A percentile compares a stretch with the other conserved stretches of the same genome.
phyloP scores from a whole-genome alignment of 64 coral and sea anemone species.

The Platygyra sinensis region DNA sequence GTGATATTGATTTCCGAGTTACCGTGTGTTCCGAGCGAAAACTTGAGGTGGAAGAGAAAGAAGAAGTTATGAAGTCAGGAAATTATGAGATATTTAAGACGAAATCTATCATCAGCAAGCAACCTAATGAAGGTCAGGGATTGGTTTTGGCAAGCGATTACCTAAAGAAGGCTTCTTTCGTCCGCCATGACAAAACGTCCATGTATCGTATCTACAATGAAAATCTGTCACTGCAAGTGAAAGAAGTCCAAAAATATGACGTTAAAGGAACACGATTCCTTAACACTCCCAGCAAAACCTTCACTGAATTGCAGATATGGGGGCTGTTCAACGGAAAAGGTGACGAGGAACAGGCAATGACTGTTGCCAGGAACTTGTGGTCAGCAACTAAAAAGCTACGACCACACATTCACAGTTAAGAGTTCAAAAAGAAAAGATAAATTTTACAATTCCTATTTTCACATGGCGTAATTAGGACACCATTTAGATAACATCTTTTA shows the following conservation, averaged over 20 bases:
- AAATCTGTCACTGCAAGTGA: slow-evolving; percentile 5
- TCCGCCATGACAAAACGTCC: slow-evolving; percentile 48
- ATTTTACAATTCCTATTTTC: too few relatives aligned
- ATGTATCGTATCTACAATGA: slow-evolving; percentile 8
- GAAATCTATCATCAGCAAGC: neutral
- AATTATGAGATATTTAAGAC: slow-evolving; percentile 55
- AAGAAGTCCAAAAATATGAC: slow-evolving; percentile 42
- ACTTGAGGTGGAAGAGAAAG: slow-evolving; percentile 23
- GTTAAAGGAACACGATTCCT: neutral
- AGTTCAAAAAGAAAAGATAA: neutral
- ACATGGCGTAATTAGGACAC: too few relatives aligned
- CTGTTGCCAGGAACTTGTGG: slow-evolving; percentile 36
- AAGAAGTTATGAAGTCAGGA: slow-evolving; percentile 19
- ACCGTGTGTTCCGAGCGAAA: slow-evolving; percentile 51
- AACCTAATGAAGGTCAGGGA: neutral
- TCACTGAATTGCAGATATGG: slow-evolving; percentile 1
- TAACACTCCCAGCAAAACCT: neutral
- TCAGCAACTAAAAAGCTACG: slow-evolving; percentile 39
- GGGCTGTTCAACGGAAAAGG: neutral
- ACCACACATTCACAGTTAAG: neutral
- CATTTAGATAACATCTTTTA: neutral
- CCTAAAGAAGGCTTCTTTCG: slow-evolving; percentile 29
- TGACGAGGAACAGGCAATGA: neutral
- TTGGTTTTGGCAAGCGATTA: slow-evolving; percentile 26
- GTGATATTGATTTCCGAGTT: slow-evolving; percentile 67